Conservation (phyloP, 1,140 invertebrate species). For the Orussus abietinus region DNA sequence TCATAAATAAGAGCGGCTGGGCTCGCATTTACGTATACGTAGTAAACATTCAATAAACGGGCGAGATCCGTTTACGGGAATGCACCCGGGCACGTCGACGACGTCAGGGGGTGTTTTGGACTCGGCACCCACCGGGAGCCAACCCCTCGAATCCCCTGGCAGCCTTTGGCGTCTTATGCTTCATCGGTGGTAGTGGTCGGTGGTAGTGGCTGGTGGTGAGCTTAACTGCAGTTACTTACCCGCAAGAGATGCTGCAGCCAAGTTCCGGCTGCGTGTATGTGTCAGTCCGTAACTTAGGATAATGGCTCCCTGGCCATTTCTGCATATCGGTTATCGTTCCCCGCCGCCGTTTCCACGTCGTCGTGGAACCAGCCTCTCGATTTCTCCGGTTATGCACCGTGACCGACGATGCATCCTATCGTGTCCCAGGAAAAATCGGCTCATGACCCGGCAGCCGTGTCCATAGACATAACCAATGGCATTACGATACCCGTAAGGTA, state of each 20-base stretch:
- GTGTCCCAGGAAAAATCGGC: too few relatives aligned
- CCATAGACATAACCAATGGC: too few relatives aligned
- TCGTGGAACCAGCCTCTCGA: too few relatives aligned
- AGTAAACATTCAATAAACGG: constrained; percentile 49
- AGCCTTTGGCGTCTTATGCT: too few relatives aligned
- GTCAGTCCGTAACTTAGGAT: constrained; percentile 43
- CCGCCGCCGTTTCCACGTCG: too few relatives aligned
- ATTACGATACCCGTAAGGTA: too few relatives aligned
- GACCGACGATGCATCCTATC: too few relatives aligned
- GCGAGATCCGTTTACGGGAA: constrained; percentile 45
- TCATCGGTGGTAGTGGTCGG: too few relatives aligned
- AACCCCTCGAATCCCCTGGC: background rate
- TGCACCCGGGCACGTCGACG: constrained; percentile 19
- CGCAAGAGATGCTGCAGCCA: constrained; percentile 28
- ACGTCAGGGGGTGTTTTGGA: constrained; percentile 10
- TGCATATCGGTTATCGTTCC: constrained; percentile 31
- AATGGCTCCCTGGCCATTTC: constrained; percentile 35
- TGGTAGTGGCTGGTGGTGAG: too few relatives aligned
- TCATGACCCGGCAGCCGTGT: too few relatives aligned
- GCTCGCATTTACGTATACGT: constrained; percentile 32
- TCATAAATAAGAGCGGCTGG: constrained; percentile 39
- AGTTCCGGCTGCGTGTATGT: constrained; percentile 25
- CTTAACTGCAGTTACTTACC: constrained; percentile 41
- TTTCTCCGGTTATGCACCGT: too few relatives aligned
- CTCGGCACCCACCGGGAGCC: background rate